Evolutionary conservation across 2,888 invertebrate species (phyloP).

Genomic region (Selenia dentaria): DNA sequence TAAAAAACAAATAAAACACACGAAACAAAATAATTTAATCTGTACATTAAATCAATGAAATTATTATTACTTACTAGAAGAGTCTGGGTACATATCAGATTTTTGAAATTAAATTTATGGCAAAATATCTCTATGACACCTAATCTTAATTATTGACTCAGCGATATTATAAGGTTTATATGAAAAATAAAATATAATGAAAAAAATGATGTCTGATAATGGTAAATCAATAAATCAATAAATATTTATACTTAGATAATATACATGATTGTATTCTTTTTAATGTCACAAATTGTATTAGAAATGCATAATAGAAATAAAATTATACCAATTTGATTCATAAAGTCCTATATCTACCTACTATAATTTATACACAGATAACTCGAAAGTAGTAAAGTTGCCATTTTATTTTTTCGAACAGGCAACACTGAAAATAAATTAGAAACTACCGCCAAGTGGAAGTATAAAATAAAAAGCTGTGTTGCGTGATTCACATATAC

Average conservation of each 20-base stretch:
- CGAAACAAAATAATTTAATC: constrained; percentile 78
- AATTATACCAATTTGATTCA: constrained; percentile 21
- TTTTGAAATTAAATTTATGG: constrained; percentile 58
- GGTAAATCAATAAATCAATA: constrained; percentile 17
- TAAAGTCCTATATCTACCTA: constrained; percentile 11
- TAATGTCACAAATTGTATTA: constrained; percentile 15
- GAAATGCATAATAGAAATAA: constrained; percentile 28
- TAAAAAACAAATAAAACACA: constrained; percentile 70
- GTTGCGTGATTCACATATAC: constrained; percentile 47
- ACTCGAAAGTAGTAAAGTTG: constrained; percentile 14
- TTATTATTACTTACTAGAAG: constrained; percentile 45
- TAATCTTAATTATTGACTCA: constrained; percentile 30
- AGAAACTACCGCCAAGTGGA: constrained; percentile 37
- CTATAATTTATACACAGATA: constrained; percentile 8
- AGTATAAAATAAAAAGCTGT: constrained; percentile 43
- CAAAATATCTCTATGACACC: constrained; percentile 56
- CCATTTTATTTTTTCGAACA: constrained; percentile 18
- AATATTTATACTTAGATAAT: constrained; percentile 12
- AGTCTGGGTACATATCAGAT: constrained; percentile 60
- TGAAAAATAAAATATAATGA: constrained; percentile 19
- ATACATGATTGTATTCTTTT: constrained; percentile 3
- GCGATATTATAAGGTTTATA: constrained; percentile 19
- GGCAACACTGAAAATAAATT: constrained; percentile 26
- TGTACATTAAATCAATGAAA: constrained; percentile 65
- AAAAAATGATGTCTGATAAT: constrained; percentile 30